phyloP scores from a whole-genome alignment of 2,888 invertebrate species.

The Seira musarum region DNA sequence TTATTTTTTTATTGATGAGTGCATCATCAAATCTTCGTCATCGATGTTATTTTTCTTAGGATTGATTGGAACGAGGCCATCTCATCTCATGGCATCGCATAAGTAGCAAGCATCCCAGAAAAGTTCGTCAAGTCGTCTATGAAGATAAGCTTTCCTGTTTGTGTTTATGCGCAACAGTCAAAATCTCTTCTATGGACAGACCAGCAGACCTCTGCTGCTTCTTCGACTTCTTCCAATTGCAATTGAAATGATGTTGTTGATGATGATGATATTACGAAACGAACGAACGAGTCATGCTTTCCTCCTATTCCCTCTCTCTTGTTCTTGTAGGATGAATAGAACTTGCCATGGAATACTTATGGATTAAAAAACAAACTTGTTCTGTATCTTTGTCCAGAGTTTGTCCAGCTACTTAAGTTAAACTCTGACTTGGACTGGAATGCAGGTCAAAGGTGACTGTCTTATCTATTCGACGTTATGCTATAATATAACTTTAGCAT shows the following conservation, averaged over 20 bases:
- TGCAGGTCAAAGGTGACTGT: slow-evolving; percentile 1
- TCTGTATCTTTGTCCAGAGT: no score
- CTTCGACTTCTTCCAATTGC: not conserved
- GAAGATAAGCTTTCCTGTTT: slow-evolving; percentile 16
- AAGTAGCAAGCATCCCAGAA: no score
- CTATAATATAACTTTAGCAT: no score
- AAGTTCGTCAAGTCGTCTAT: no score
- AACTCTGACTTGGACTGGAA: no score
- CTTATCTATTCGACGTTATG: no score
- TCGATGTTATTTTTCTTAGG: slow-evolving; percentile 7
- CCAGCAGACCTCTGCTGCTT: not conserved
- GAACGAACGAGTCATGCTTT: not conserved
- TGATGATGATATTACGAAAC: no score
- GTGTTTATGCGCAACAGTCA: not conserved
- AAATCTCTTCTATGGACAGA: slow-evolving; percentile 1
- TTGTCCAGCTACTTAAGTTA: not conserved
- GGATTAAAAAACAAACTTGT: slow-evolving; percentile 19
- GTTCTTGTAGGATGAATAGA: not conserved
- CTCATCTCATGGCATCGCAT: no score
- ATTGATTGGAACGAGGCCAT: slow-evolving; percentile 15
- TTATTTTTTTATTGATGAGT: slow-evolving; percentile 18
- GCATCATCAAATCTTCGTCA: slow-evolving; percentile 13
- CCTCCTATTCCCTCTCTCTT: not conserved
- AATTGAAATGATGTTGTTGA: no score
- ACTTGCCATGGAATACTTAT: slow-evolving; percentile 1